phyloP scores from a whole-genome alignment of 2,888 invertebrate species.

The Sympetrum striolatum region DNA sequence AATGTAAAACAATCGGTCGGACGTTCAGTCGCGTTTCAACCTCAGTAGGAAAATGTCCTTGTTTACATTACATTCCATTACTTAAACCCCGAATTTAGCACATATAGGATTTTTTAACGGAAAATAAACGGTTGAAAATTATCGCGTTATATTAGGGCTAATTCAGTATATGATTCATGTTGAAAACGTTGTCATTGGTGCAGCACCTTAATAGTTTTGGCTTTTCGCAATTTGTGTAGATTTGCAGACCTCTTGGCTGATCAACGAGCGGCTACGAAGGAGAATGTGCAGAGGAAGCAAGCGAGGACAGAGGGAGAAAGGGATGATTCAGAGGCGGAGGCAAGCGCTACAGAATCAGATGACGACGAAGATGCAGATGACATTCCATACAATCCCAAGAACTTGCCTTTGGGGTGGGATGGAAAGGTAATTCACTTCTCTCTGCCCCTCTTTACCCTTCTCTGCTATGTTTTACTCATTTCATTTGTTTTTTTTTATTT shows the following conservation, averaged over 20 bases:
- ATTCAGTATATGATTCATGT: background rate
- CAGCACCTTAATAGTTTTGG: background rate
- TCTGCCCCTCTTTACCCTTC: background rate
- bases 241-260: slow-evolving; percentile 83
- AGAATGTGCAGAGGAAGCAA: slow-evolving; percentile 98
- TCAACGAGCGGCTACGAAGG: slow-evolving; percentile 90
- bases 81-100: no score
- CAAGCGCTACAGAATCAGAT: slow-evolving; percentile 79
- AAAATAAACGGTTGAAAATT: no score
- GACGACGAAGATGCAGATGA: slow-evolving; percentile 85
- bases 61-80: no score
- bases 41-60: no score
- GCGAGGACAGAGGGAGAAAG: slow-evolving; percentile 93
- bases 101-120: no score
- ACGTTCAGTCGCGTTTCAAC: no score
- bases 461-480: background rate
- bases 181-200: background rate
- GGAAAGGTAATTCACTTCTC: slow-evolving; percentile 73
- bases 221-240: slow-evolving; percentile 56
- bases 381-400: slow-evolving; percentile 99
- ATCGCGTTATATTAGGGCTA: no score
- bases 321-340: slow-evolving; percentile 90
- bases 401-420: slow-evolving; percentile 98
- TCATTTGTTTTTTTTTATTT: no score
- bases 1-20: no score